Base-by-base conservation (phyloP, 2,113 vertebrate species). In the Campylomormyrus tamandua region DNA sequence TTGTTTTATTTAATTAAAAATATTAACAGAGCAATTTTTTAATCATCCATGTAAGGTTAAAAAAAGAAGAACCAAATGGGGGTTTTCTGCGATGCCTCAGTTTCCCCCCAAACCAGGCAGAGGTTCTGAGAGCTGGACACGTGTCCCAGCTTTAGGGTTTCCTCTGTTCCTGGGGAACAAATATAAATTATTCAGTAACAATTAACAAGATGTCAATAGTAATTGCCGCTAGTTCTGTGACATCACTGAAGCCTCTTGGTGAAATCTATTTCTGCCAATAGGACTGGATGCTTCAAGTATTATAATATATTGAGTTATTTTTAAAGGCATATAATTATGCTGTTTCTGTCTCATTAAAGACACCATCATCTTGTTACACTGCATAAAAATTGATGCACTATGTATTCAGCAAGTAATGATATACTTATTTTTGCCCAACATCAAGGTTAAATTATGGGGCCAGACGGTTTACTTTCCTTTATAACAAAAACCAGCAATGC, bases 181-280 rank as follows among this genome's bases (percentile, higher is more conserved):
- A 92, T 91, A 94, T 95, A 93, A 94, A 94, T 94, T 95, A 95
- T 95, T 95, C 94, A 94, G 91, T 90, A 91, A 93, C 93, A 95
- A 94, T 95, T 94, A 95, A 92, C 89, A 91, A 93, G 92, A 92
- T 95, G 94, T 94, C 94, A 93, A 94, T 94, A 93, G 93, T 93
- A 95, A 94, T 95, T 94, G 92, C 90, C 91, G 92, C 92, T 87
- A 92, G 92, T 92, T 89, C 91, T 91, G 89, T 95, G 93, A 95
- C 92, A 93, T 92, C 90, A 91, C 89, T 91, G 74, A 50, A 58
- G 90, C 90, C 89, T 92, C 87, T 90, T 93, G 91, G 91, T 89
- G 92, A 92, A 91, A 90, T 24, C 90, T 92, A 56, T 66, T 84
- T 91, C 94, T 95, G 94, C 94, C 94, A 94, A 95, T 94, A 95